Evolutionary conservation across 2,888 invertebrate genomes (phyloP), one percentile per base, ranked within the genome.

Genomic region (Acanthococcus lagerstroemiae): DNA sequence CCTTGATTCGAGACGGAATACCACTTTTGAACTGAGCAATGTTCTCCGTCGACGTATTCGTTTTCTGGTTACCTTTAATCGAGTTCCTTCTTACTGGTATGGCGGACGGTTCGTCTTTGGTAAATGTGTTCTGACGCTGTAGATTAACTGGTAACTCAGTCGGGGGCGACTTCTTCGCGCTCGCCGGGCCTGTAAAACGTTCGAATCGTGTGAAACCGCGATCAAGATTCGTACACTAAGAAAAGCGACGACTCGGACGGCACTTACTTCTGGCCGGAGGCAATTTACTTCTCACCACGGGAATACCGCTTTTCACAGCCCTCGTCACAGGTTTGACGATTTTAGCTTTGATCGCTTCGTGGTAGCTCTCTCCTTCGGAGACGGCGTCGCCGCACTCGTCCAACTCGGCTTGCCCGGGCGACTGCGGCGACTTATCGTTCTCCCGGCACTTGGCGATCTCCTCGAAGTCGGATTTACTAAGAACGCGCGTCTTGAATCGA

Each of bases 111-210:
- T 90, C 89, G 72, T 93, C 92, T 77, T 93, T 94, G 0, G 91
- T 90, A 74, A 95, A 95, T 0, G 95, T 95, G 15, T 91, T 91
- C 76, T 95, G 93, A 26, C 94, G 81, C 70, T 88, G 88, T 37
- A 88, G 75, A 0, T 82, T 81, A 61, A 9, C 55, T 7, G 65
- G 66, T 17, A 68, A 65, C 61, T 69, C 69, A 0, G 63, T 58
- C 22, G 70, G 69, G 7, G 67, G 68, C 17, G 61, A 56, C 4
- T 56, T 66, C 68, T 69, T 69, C 1, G 57, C 54, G 22, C 12
- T 22, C 6, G 19, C 19, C 37, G 63, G 21, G 17, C 54, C 58
- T 63, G 15, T 24, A 25, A 22, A 63, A 55, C 24, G 44, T 30
- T 55, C 27, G 27, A 7, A 25, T 4, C 25, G 25, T 17, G 55